These are phyloP conservation scores for Enteromius mattozi DNA, from an alignment of 2,797 vertebrate genomes.

Conservation along the genomic window DNA sequence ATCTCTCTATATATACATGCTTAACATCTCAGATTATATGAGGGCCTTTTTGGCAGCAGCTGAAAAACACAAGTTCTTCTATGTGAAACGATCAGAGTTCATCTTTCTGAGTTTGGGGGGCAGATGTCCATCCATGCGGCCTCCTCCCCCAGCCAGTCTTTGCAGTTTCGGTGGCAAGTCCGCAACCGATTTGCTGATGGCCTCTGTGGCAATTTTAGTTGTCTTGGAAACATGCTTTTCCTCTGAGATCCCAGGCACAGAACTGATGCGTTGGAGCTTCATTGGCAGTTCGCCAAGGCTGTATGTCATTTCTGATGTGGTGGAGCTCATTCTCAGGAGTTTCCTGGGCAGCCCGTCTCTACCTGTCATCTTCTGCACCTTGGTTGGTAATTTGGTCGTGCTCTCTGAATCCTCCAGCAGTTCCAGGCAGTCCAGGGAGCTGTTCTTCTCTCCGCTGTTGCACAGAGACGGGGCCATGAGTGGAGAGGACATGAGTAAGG, in stretches of 20 bases:
- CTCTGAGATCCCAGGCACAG: slow-evolving; percentile 94
- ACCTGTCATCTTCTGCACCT: slow-evolving; percentile 96
- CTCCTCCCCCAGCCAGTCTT: slow-evolving; percentile 87
- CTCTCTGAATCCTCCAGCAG: slow-evolving; percentile 89
- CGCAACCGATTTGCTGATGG: slow-evolving; percentile 96
- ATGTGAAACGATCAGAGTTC: slow-evolving; percentile 99
- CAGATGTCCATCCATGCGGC: slow-evolving; percentile 94
- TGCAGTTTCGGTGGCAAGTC: slow-evolving; percentile 98
- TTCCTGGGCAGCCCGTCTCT: slow-evolving; percentile 95
- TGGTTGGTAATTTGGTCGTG: slow-evolving; percentile 91
- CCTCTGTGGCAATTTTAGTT: slow-evolving; percentile 88
- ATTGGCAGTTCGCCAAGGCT: slow-evolving; percentile 96
- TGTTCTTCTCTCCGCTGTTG: slow-evolving; percentile 94
- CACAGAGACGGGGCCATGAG: slow-evolving; percentile 94
- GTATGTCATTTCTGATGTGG: slow-evolving; percentile 98
- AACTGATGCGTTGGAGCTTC: slow-evolving; percentile 99
- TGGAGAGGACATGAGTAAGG: slow-evolving; percentile 95
- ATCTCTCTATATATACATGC: slow-evolving; percentile 62
- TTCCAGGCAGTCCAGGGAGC: slow-evolving; percentile 93
- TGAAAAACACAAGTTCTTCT: slow-evolving; percentile 67
- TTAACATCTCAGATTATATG: slow-evolving; percentile 76
- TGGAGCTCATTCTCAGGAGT: slow-evolving; percentile 97
- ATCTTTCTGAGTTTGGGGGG: slow-evolving; percentile 98
- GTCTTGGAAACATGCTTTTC: slow-evolving; percentile 90
- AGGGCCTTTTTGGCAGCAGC: slow-evolving; percentile 68